These are phyloP conservation scores for Bungarus multicinctus DNA, from an alignment of 2,113 vertebrate genomes.

Conservation along the genomic window DNA sequence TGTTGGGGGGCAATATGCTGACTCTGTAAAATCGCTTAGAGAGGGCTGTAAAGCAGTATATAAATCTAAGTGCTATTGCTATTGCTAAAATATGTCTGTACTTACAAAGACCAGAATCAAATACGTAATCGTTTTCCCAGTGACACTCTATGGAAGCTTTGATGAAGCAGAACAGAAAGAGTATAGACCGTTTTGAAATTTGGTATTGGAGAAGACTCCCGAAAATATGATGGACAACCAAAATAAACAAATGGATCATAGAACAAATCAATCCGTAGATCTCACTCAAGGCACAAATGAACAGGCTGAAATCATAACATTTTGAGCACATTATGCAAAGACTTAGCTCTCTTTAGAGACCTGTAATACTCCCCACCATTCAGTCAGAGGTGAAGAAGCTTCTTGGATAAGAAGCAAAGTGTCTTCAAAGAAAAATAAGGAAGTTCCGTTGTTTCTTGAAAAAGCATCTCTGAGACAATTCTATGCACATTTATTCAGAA, in stretches of 20 bases:
- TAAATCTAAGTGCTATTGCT: too few species aligned
- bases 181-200: neutral
- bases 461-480: neutral
- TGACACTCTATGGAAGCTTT: neutral
- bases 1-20: too few species aligned
- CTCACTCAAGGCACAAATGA: neutral
- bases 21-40: too few species aligned
- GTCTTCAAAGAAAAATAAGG: too few species aligned
- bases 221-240: neutral
- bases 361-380: neutral
- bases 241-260: neutral
- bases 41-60: too few species aligned
- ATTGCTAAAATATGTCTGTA: neutral
- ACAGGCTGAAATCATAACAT: neutral
- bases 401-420: too few species aligned
- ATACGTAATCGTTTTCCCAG: neutral
- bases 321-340: neutral
- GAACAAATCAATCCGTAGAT: neutral
- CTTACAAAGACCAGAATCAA: neutral
- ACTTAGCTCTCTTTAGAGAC: neutral
- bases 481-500: neutral
- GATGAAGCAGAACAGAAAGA: neutral
- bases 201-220: neutral
- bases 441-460: too few species aligned
- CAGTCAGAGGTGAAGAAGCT: too few species aligned